Conservation (phyloP, 2,113 vertebrate species). For the Coreoperca whiteheadi region DNA sequence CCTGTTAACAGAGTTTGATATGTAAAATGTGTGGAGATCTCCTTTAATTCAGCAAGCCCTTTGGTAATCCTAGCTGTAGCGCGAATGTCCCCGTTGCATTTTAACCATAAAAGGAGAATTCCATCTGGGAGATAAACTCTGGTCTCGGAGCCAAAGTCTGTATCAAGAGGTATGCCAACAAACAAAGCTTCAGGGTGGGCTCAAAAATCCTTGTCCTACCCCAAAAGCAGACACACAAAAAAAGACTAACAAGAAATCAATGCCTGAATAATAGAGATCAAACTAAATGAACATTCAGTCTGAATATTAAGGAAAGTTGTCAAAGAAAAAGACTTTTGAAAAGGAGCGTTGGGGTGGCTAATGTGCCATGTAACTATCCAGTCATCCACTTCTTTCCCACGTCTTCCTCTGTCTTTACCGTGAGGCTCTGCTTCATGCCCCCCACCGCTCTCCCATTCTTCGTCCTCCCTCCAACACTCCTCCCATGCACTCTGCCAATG, state of each 20-base stretch:
- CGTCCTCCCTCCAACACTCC: not conserved
- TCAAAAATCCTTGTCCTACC: not conserved
- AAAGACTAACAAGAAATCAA: not conserved
- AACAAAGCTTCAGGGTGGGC: not conserved
- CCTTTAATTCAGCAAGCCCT: not conserved
- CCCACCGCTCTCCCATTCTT: not conserved
- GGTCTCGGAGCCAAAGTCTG: not conserved
- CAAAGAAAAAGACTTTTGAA: conserved; percentile 5
- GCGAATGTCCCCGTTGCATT: not conserved
- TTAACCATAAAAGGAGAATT: not conserved
- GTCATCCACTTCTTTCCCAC: not conserved
- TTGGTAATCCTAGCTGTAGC: not conserved
- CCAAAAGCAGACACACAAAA: not conserved
- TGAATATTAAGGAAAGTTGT: conserved; percentile 42
- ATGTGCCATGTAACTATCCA: conserved; percentile 37
- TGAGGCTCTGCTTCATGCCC: not conserved
- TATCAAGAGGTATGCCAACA: not conserved
- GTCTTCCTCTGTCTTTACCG: conserved; percentile 1
- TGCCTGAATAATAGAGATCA: conserved; percentile 10
- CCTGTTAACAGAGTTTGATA: not conserved
- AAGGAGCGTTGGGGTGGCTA: conserved; percentile 4
- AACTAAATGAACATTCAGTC: not conserved
- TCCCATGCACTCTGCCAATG: conserved; percentile 58
- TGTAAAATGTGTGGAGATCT: not conserved
- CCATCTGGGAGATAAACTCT: not conserved